Conservation (phyloP, 2,113 vertebrate genomes). For the Megalops atlanticus region DNA sequence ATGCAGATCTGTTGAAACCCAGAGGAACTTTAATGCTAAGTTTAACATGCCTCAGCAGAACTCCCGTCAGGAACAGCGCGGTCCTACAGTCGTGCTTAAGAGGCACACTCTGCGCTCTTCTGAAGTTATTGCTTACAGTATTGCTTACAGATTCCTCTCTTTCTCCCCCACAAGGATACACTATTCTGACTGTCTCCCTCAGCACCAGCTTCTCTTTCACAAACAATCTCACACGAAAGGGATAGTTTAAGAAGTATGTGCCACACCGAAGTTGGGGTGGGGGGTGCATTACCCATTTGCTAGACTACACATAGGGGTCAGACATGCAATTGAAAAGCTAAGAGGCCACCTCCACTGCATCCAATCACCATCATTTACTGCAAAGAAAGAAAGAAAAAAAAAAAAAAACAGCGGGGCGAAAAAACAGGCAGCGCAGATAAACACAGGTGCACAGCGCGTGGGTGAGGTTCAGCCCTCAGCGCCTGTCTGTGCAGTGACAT, state of each 20-base stretch:
- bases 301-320: slow-evolving; percentile 45
- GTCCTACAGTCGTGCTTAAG: no score
- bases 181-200: background rate
- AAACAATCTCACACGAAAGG: background rate
- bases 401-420: background rate
- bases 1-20: no score
- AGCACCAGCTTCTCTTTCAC: background rate
- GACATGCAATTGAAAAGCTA: slow-evolving; percentile 53
- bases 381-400: background rate
- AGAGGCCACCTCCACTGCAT: slow-evolving; percentile 46
- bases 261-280: no score
- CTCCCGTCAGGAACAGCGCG: no score
- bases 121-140: background rate
- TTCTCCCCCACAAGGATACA: background rate
- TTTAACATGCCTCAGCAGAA: no score
- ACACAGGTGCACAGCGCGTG: slow-evolving; percentile 60
- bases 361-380: slow-evolving; percentile 56
- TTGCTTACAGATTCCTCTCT: background rate
- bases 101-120: background rate
- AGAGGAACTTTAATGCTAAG: no score
- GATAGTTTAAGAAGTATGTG: no score
- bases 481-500: slow-evolving; percentile 12
- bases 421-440: slow-evolving; percentile 54
- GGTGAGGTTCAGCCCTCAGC: slow-evolving; percentile 35
- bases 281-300: background rate